Conservation (phyloP, 2,113 vertebrate species). For the Dromiciops gliroides region DNA sequence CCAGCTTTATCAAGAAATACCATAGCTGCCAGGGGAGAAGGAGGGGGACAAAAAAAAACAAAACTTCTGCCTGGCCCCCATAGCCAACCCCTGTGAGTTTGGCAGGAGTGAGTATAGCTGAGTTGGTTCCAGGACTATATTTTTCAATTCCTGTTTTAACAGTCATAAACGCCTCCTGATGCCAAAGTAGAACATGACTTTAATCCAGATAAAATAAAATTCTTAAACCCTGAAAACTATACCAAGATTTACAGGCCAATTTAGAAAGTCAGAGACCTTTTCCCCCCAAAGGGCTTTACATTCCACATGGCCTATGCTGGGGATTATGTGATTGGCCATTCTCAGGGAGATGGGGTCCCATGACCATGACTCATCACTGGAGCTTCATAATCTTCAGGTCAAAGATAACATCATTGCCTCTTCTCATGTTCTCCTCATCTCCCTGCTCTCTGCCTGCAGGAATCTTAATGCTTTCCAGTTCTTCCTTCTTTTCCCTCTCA, state of each 20-base stretch:
- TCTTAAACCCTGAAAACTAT: slow-evolving; percentile 79
- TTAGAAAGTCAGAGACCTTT: slow-evolving; percentile 72
- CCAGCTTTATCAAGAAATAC: neutral
- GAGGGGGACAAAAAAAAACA: neutral
- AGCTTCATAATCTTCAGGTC: slow-evolving; percentile 7
- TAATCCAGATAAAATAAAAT: slow-evolving; percentile 85
- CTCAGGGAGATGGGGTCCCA: slow-evolving; percentile 14
- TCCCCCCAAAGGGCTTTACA: slow-evolving; percentile 69
- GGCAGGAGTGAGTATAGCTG: slow-evolving; percentile 66
- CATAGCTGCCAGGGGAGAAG: neutral
- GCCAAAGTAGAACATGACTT: slow-evolving; percentile 82
- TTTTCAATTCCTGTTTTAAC: slow-evolving; percentile 82
- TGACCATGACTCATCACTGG: neutral
- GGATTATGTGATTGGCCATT: slow-evolving; percentile 55
- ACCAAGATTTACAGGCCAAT: slow-evolving; percentile 78
- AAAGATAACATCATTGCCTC: neutral
- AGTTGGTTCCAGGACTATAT: slow-evolving; percentile 78
- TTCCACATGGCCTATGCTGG: slow-evolving; percentile 57
- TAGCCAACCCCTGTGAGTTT: slow-evolving; percentile 66
- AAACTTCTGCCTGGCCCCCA: slow-evolving; percentile 52
- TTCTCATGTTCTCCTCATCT: slow-evolving; percentile 45
- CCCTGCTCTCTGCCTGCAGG: slow-evolving; percentile 57
- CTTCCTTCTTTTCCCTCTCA: neutral
- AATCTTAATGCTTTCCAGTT: slow-evolving; percentile 75
- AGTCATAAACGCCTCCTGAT: slow-evolving; percentile 81